Evolutionary conservation across 2,888 invertebrate genomes (phyloP), one percentile per base, ranked within the genome.

Genomic region (Dasypolia templi): DNA sequence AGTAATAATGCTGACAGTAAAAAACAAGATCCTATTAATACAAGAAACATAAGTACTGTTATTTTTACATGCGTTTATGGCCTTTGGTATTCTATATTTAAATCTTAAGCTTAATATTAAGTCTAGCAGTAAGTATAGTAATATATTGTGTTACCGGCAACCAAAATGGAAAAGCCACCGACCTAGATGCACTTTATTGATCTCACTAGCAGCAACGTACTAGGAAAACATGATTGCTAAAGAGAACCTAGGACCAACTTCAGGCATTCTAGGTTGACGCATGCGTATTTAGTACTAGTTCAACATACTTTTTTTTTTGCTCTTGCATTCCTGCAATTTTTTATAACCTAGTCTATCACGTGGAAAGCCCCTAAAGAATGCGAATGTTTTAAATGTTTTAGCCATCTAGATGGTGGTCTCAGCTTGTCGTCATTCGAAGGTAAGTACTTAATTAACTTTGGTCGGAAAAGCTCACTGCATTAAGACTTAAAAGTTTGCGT

Each of bases 181-280:
- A 63, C 76, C 61, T 32, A n/a, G 14, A 5, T 68, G 59, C 82
- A 82, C n/a, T 55, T 19, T 79, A 79, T 79, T 79, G 79, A 79
- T 82, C n/a, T 12, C 32, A 42, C 19, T 5, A 35, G 53, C 4
- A 26, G 22, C 7, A 49, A 17, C 12, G 9, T 77, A 79, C 79
- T 29, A 77, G 79, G 82, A 58, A 32, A 49, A n/a, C 78, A 79
- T 69, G 26, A 65, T n/a, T 6, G 26, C 29, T n/a, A 26, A 62
- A 39, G 77, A 82, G 58, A 46, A 64, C 19, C 64, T 65, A 51
- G 66, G 55, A 14, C 26, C 4, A 62, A 65, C 61, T 81, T 81
- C 46, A 65, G 64, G 59, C 35, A 17, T 19, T 42, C 64, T 64
- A 75, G 32, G 17, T 51, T 55, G 35, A 46, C 79, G 79, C 79